Percentiles rank a stretch among this genome's conserved stretches.
Conservation (phyloP, 92 coral and sea anemone species). For the Paramuricea clavata region DNA sequence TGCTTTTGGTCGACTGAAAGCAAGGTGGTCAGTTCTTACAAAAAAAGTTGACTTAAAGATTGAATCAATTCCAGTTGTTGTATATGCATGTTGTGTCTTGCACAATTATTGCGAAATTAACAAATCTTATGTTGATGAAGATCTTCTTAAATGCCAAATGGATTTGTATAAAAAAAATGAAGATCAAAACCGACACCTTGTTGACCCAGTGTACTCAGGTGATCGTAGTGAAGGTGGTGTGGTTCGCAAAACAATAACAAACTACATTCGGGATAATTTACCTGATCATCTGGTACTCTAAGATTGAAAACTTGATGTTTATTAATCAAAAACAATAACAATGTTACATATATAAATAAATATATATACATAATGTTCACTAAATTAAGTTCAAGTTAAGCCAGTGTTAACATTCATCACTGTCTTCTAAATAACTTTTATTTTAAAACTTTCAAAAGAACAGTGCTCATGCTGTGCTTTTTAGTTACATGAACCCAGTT, state of each 20-base stretch:
- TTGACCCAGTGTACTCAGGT: slow-evolving; percentile 8
- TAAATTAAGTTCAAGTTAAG: neutral
- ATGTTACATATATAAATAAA: too few relatives aligned
- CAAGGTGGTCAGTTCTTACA: slow-evolving; percentile 55
- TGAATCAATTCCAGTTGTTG: slow-evolving; percentile 52
- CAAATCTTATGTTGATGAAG: slow-evolving; percentile 25
- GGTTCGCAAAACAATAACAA: neutral
- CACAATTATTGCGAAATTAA: slow-evolving; percentile 67
- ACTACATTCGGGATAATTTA: slow-evolving; percentile 1
- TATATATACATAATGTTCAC: too few relatives aligned
- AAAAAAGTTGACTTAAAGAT: slow-evolving; percentile 49
- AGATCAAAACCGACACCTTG: neutral
- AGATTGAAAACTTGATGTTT: neutral
- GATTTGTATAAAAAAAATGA: slow-evolving; percentile 35
- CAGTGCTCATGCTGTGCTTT: too few relatives aligned
- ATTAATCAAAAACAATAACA: neutral
- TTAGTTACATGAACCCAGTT: too few relatives aligned
- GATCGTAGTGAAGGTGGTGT: neutral
- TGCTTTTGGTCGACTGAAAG: slow-evolving; percentile 62
- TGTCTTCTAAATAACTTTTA: too few relatives aligned
- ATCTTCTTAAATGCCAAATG: slow-evolving; percentile 51
- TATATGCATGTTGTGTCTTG: slow-evolving; percentile 57
- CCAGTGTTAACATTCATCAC: too few relatives aligned
- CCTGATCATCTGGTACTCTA: neutral
- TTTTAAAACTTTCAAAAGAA: too few relatives aligned